These are phyloP conservation scores for Spisula solida DNA, from an alignment of 2,888 invertebrate genomes.

Conservation along the genomic window DNA sequence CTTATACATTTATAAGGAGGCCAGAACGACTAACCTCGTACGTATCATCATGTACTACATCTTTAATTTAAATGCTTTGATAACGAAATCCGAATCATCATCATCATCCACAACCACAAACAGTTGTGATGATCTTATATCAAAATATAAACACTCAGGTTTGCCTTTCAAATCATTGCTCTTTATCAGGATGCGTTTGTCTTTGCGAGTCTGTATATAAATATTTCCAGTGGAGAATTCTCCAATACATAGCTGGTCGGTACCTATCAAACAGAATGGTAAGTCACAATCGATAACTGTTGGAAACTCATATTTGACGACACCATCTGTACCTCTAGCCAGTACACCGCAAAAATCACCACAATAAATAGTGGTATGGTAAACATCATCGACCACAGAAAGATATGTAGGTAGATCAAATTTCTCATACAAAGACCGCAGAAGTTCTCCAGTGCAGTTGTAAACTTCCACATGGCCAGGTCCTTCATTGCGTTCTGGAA, in stretches of 20 bases:
- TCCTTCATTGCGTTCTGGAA: background rate
- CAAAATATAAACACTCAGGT: no score
- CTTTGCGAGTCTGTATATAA: no score
- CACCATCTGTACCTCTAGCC: no score
- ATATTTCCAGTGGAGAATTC: no score
- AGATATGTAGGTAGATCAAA: background rate
- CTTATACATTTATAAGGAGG: no score
- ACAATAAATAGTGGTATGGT: background rate
- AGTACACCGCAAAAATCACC: background rate
- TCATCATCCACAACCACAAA: background rate
- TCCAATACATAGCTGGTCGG: background rate
- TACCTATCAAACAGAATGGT: background rate
- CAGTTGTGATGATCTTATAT: background rate
- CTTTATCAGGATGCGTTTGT: background rate
- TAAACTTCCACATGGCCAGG: constrained; percentile 33
- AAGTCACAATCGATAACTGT: background rate
- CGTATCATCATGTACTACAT: no score
- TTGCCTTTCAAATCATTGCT: background rate
- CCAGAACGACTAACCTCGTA: no score
- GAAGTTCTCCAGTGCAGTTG: no score
- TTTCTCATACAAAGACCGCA: background rate
- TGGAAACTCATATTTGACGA: background rate
- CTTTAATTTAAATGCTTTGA: background rate
- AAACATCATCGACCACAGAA: background rate
- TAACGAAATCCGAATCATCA: no score